Conservation (phyloP, 2,888 invertebrate species). For the Gari tellinella region DNA sequence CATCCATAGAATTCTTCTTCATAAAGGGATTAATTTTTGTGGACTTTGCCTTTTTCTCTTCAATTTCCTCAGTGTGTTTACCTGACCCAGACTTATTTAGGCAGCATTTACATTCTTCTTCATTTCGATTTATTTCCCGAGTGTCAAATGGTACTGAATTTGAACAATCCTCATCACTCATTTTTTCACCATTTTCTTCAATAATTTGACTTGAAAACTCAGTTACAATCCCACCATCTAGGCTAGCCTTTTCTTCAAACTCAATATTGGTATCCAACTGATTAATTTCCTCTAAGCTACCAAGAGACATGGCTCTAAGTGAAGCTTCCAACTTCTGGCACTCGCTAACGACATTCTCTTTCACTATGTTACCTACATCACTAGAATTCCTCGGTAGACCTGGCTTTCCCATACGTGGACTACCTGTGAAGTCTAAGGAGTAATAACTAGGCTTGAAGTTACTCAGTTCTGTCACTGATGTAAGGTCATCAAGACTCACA, state of each 20-base stretch:
- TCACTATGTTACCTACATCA: constrained; percentile 10
- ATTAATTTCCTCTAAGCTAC: constrained; percentile 25
- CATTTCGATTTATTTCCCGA: too few species aligned
- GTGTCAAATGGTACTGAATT: too few species aligned
- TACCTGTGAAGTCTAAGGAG: constrained; percentile 50
- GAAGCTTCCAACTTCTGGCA: constrained; percentile 67
- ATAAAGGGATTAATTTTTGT: constrained; percentile 46
- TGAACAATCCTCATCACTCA: too few species aligned
- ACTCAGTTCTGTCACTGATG: constrained; percentile 36
- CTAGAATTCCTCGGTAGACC: background rate
- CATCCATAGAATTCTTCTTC: constrained; percentile 42
- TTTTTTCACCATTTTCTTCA: background rate
- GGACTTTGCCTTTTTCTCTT: too few species aligned
- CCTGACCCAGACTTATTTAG: too few species aligned
- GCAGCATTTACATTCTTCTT: too few species aligned
- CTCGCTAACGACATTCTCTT: constrained; percentile 48
- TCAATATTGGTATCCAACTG: background rate
- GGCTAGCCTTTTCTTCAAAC: background rate
- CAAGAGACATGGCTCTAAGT: constrained; percentile 62
- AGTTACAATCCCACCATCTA: too few species aligned
- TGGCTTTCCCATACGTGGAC: constrained; percentile 15
- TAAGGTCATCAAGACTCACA: constrained; percentile 50
- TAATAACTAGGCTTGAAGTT: constrained; percentile 56
- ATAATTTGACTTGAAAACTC: background rate
- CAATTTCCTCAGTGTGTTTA: too few species aligned